Conservation (phyloP, 1,140 invertebrate species). For the Trichonephila inaurata region DNA sequence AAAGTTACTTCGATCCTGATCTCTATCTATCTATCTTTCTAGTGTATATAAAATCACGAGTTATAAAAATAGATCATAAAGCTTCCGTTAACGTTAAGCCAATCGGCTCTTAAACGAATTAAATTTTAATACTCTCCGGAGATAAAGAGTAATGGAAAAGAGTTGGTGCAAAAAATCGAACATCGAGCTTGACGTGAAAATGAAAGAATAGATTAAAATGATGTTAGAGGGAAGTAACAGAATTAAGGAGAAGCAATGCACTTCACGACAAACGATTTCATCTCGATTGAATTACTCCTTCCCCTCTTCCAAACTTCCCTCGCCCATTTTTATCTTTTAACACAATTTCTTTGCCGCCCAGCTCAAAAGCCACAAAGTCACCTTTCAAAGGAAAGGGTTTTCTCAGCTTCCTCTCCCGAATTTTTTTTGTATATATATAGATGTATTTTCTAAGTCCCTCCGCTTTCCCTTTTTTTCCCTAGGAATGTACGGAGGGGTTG, state of each 20-base stretch:
- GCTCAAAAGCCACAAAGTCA: constrained; percentile 63
- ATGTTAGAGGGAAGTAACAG: constrained; percentile 38
- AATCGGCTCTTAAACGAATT: neutral
- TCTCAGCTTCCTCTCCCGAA: neutral
- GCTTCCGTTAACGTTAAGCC: neutral
- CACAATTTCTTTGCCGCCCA: constrained; percentile 47
- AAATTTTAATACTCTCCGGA: neutral
- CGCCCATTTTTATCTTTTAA: neutral
- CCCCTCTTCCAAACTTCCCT: neutral
- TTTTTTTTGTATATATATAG: too few relatives aligned
- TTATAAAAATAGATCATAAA: too few relatives aligned
- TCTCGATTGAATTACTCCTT: constrained; percentile 53
- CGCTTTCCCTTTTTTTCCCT: neutral
- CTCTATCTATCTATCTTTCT: too few relatives aligned
- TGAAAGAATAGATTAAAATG: constrained; percentile 38
- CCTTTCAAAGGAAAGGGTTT: constrained; percentile 63
- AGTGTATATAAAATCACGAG: too few relatives aligned
- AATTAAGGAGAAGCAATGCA: constrained; percentile 54
- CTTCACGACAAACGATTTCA: constrained; percentile 46
- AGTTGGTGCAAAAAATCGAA: neutral
- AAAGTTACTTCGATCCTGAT: too few relatives aligned
- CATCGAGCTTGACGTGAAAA: neutral
- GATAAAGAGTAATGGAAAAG: neutral
- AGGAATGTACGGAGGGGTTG: neutral
- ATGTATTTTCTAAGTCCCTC: constrained; percentile 14